These are phyloP conservation scores for Sanderia malayensis DNA, from an alignment of 30 jellyfish, hydroid and myxozoan species.

Conservation along the genomic window DNA sequence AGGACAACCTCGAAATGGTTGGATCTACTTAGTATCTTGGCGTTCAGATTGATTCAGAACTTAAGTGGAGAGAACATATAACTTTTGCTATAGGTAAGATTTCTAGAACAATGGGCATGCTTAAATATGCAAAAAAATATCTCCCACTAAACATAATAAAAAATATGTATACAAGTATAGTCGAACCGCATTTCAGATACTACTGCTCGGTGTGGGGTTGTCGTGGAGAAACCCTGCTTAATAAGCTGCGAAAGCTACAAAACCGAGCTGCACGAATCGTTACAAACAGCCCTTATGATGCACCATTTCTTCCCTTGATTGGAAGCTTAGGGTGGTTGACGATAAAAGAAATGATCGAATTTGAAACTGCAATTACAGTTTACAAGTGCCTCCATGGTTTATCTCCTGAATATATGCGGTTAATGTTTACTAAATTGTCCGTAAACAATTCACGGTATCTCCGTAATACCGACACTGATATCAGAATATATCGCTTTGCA, in stretches of 20 bases:
- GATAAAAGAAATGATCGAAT: conserved; percentile 22
- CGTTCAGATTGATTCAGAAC: conserved; percentile 12
- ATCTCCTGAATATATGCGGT: conserved; percentile 44
- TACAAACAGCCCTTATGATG: conserved; percentile 50
- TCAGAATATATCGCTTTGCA: no score
- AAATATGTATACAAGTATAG: conserved; percentile 30
- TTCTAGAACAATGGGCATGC: conserved; percentile 12
- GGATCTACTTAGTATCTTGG: neutral
- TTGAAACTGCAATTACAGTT: no score
- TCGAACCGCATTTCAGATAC: conserved; percentile 44
- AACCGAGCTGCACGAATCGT: no score
- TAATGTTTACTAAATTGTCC: conserved; percentile 41
- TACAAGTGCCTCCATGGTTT: conserved; percentile 41
- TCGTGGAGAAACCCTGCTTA: no score
- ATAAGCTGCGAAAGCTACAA: conserved; percentile 39
- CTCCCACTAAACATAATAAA: conserved; percentile 6
- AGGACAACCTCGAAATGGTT: conserved; percentile 8
- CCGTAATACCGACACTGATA: conserved; percentile 39
- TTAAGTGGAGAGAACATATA: conserved; percentile 1
- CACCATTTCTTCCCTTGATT: conserved; percentile 48
- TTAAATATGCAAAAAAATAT: conserved; percentile 23
- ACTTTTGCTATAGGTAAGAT: neutral
- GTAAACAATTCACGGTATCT: conserved; percentile 24
- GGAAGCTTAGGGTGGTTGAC: no score
- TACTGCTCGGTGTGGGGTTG: conserved; percentile 42